Evolutionary conservation across 2,797 vertebrate genomes (phyloP).

Genomic region (Stomatorhinus walkeri): DNA sequence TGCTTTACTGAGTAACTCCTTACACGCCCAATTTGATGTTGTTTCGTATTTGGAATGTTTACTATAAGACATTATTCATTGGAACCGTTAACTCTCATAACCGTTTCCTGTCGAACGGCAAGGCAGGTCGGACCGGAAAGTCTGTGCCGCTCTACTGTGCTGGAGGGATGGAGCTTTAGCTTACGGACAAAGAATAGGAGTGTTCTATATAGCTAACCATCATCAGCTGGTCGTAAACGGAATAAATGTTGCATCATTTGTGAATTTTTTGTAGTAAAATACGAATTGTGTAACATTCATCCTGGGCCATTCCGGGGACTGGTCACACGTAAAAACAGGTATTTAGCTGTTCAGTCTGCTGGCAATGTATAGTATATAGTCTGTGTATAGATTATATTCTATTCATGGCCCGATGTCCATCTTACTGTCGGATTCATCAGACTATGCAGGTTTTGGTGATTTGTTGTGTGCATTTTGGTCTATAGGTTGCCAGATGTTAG

Average conservation of each 20-base stretch:
- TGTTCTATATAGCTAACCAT: slow-evolving; percentile 2
- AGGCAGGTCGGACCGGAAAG: slow-evolving; percentile 34
- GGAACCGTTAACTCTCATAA: slow-evolving; percentile 15
- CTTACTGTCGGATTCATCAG: neutral
- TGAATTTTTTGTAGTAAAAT: neutral
- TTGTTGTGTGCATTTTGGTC: neutral
- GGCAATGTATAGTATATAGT: slow-evolving; percentile 1
- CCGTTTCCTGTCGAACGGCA: slow-evolving; percentile 29
- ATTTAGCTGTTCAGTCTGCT: slow-evolving; percentile 13
- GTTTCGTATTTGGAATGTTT: neutral
- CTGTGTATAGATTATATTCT: neutral
- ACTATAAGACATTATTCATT: neutral
- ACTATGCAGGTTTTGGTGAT: neutral
- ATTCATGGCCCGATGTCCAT: neutral
- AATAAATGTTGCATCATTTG: neutral
- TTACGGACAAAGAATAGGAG: slow-evolving; percentile 33
- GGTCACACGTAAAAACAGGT: slow-evolving; percentile 22
- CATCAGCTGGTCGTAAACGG: neutral
- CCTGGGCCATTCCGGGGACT: slow-evolving; percentile 14
- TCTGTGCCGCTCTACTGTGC: neutral
- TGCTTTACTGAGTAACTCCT: neutral
- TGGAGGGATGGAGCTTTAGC: slow-evolving; percentile 24
- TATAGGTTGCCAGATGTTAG: neutral
- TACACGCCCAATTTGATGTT: neutral
- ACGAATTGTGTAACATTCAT: neutral